A percentile compares a stretch with the other conserved stretches of the same genome.
phyloP scores from a whole-genome alignment of 1,140 invertebrate genomes.

The Galleria mellonella region DNA sequence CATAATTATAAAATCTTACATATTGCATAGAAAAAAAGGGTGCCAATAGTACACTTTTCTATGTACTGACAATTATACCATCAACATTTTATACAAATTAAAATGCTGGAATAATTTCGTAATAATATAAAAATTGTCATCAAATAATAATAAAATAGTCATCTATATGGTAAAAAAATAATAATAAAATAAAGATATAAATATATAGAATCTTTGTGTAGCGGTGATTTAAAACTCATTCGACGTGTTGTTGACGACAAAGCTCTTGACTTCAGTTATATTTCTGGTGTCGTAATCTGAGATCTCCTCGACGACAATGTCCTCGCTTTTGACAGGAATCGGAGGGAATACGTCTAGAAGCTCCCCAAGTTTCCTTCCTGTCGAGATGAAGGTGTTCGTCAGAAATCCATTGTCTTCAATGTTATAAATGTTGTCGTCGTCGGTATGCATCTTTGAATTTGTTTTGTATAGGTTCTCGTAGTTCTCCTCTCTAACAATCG shows the following conservation, averaged over 20 bases:
- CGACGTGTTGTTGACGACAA: conserved; percentile 46
- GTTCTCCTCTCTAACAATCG: conserved; percentile 58
- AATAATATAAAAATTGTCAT: conserved; percentile 6
- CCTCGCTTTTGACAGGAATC: conserved; percentile 55
- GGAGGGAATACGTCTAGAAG: conserved; percentile 42
- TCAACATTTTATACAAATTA: not conserved
- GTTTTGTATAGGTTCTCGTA: conserved; percentile 46
- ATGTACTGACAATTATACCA: too few species aligned
- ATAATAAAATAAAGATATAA: conserved; percentile 15
- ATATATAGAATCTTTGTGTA: conserved; percentile 11
- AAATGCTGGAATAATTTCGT: conserved; percentile 45
- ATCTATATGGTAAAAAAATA: conserved; percentile 34
- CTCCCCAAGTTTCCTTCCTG: conserved; percentile 48
- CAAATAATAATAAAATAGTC: conserved; percentile 26
- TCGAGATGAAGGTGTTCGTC: conserved; percentile 43
- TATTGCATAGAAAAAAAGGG: not conserved
- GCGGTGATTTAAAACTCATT: conserved; percentile 33
- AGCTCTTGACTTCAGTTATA: conserved; percentile 52
- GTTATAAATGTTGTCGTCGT: conserved; percentile 24
- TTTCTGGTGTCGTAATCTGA: conserved; percentile 49
- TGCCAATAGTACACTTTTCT: not conserved
- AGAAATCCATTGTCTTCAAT: conserved; percentile 30
- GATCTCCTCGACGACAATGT: conserved; percentile 55
- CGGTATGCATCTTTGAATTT: conserved; percentile 20
- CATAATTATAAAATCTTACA: conserved; percentile 6